These are phyloP conservation scores for Ceryle rudis DNA, from an alignment of 2,797 vertebrate species.

Conservation along the genomic window DNA sequence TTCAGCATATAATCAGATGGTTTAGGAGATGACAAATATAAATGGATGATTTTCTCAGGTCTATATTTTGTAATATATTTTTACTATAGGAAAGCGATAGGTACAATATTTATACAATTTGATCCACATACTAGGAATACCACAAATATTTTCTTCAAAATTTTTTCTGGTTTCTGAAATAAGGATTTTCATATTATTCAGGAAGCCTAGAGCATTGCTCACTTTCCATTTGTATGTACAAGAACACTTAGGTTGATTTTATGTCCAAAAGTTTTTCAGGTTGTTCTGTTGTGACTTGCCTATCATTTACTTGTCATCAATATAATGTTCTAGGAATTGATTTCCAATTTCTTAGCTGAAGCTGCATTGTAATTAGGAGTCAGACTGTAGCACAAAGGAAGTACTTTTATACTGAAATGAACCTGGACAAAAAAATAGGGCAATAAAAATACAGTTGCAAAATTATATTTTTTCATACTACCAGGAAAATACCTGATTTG, in stretches of 20 bases:
- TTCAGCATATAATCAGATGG: background rate
- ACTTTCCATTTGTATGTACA: background rate
- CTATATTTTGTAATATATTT: background rate
- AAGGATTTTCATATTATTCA: background rate
- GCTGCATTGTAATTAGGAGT: background rate
- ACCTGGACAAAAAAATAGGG: background rate
- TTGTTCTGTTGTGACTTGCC: background rate
- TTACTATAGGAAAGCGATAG: background rate
- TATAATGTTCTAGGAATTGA: constrained; percentile 25
- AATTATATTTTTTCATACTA: background rate
- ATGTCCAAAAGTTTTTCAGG: background rate
- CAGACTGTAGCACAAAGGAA: background rate
- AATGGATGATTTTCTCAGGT: background rate
- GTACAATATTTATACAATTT: background rate
- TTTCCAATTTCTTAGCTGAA: constrained; percentile 33
- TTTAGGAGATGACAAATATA: background rate
- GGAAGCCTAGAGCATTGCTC: background rate
- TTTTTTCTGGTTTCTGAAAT: background rate
- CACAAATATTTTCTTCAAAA: background rate
- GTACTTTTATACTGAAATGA: background rate
- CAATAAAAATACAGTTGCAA: background rate
- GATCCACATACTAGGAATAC: background rate
- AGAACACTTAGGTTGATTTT: background rate
- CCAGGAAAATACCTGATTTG: background rate
- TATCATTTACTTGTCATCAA: constrained; percentile 17